phyloP scores from a whole-genome alignment of 1,140 invertebrate genomes.

The Muscidifurax raptorellus region DNA sequence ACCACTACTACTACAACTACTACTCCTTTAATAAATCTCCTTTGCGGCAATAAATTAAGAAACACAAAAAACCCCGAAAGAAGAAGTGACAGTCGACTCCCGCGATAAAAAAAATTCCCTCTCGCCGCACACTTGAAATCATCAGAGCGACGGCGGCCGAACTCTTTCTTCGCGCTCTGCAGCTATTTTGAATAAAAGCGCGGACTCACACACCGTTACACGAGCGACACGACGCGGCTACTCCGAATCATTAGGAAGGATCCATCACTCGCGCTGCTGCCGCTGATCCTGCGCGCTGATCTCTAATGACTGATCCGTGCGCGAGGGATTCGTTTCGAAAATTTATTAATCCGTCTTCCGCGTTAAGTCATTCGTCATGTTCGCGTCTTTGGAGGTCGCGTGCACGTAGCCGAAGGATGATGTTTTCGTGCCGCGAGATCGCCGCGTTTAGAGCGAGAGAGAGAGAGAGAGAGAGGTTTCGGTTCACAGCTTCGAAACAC shows the following conservation, averaged over 20 bases:
- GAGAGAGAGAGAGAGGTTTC: background rate
- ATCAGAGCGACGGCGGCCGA: background rate
- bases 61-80: conserved; percentile 4
- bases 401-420: background rate
- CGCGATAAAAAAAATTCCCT: background rate
- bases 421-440: background rate
- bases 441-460: background rate
- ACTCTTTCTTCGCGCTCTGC: conserved; percentile 5
- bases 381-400: conserved; percentile 46
- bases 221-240: background rate
- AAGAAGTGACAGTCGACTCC: background rate
- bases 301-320: conserved; percentile 45
- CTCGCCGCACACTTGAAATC: background rate
- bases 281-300: conserved; percentile 12
- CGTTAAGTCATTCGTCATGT: conserved; percentile 39
- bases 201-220: conserved; percentile 1
- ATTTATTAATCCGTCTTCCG: conserved; percentile 50
- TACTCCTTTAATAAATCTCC: conserved; percentile 25
- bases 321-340: background rate
- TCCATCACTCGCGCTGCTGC: conserved; percentile 29
- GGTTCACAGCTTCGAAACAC: background rate
- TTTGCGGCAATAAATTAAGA: conserved; percentile 5
- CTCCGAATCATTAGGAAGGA: conserved; percentile 47
- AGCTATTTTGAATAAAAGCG: conserved; percentile 14
- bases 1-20: too few relatives aligned